Evolutionary conservation across 2,797 vertebrate species (phyloP).

Genomic region (Lithobates sylvaticus): DNA sequence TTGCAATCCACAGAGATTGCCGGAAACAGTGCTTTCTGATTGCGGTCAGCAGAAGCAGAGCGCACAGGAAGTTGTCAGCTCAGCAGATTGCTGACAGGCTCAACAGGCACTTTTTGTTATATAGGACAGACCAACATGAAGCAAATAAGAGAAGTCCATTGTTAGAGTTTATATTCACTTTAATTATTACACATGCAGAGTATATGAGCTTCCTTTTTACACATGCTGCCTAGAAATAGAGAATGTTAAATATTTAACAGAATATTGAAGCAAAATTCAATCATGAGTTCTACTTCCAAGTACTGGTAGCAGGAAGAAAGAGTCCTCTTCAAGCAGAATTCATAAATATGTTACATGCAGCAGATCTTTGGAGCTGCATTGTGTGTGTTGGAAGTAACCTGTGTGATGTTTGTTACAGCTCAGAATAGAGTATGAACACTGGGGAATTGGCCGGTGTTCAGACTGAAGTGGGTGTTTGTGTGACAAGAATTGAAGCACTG

Average conservation of each 20-base stretch:
- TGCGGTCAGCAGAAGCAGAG: too few relatives aligned
- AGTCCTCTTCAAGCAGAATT: constrained; percentile 66
- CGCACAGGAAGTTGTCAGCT: too few relatives aligned
- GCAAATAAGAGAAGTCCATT: not conserved
- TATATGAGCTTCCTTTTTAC: not conserved
- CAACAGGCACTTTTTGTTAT: not conserved
- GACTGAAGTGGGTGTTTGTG: constrained; percentile 64
- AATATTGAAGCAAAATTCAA: not conserved
- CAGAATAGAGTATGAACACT: constrained; percentile 71
- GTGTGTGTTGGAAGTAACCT: constrained; percentile 65
- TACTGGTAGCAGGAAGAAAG: constrained; percentile 41
- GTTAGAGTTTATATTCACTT: not conserved
- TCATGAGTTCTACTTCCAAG: not conserved
- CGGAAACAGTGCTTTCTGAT: not conserved
- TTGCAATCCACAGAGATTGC: too few relatives aligned
- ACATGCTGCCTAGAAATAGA: not conserved
- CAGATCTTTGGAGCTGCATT: not conserved
- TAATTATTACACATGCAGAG: not conserved
- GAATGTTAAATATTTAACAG: constrained; percentile 44
- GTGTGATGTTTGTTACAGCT: constrained; percentile 52
- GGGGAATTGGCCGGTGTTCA: constrained; percentile 68
- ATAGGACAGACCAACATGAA: not conserved
- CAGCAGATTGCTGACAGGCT: not conserved
- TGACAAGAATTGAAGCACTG: constrained; percentile 8
- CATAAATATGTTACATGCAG: constrained; percentile 51